Base-by-base conservation (phyloP, 2,888 invertebrate species). In the Coleophora flavipennella region DNA sequence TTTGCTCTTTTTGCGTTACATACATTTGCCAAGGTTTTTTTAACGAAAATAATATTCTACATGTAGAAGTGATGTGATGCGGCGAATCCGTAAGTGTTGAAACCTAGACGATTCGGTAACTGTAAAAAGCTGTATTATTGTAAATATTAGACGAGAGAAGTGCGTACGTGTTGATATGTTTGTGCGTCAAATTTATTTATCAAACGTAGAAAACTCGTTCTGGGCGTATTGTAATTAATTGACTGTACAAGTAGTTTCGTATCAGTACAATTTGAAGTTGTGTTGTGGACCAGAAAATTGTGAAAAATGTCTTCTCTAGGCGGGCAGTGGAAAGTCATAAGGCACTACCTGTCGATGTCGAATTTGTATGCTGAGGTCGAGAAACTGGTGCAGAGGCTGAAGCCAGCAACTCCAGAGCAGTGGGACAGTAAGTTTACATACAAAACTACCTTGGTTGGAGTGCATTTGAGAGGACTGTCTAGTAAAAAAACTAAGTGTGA, bases 251-350 rank as follows among this genome's bases (percentile, higher is more conserved):
- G 11, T 11, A 31, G 31, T 31, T 10, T 31, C 6, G 13, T 3
- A 3, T 31, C 8, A 12, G n/a, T 29, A 13, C 13, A 8, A 10
- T 13, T 29, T n/a, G 10, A 11, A 31, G 31, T n/a, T 31, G 20
- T 13, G 6, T 20, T 20, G 20, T 20, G 20, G 20, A 20, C 20
- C n/a, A 20, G 20, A 20, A 27, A 38, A 32, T 20, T 33, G 39
- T n/a, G 28, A 33, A 62, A 54, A 46, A 80, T 78, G 78, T 76
- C 80, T 47, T 80, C 80, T 3, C 49, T 79, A 37, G 79, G 83
- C 12, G 68, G 75, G 13, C 84, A 81, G 61, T 84, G 84, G 84
- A 63, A 72, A 14, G 55, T 79, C 33, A 70, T 84, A 36, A 62
- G 84, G 13, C 78, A 79, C 51, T 80, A 77, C 50, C 59, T 84